Conservation (phyloP, 2,113 vertebrate genomes). For the Trematomus loennbergii region DNA sequence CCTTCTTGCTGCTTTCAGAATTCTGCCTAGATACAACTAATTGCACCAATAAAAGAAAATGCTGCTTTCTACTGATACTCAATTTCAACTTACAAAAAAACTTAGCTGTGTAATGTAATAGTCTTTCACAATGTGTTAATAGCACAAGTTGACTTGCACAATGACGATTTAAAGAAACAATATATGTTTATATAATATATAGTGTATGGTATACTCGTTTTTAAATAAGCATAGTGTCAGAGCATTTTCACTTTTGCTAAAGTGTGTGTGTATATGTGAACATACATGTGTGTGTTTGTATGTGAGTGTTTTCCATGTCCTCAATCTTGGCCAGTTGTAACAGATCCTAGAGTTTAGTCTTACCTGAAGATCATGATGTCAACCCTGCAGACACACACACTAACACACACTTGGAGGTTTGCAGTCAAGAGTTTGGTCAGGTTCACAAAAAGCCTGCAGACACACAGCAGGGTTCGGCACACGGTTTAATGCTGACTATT, state of each 20-base stretch:
- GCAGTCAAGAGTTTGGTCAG: slow-evolving; percentile 11
- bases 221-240: background rate
- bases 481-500: background rate
- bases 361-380: slow-evolving; percentile 38
- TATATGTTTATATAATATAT: background rate
- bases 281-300: too few relatives aligned
- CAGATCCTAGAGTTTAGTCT: slow-evolving; percentile 27
- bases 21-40: too few relatives aligned
- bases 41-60: too few relatives aligned
- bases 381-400: background rate
- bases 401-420: background rate
- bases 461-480: background rate
- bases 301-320: background rate
- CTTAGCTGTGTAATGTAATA: too few relatives aligned
- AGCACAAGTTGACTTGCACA: too few relatives aligned
- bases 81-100: too few relatives aligned
- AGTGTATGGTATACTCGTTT: background rate
- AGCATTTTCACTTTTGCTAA: background rate
- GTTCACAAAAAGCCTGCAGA: background rate
- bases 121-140: too few relatives aligned
- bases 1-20: too few relatives aligned
- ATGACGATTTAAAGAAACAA: background rate
- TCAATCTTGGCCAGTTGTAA: slow-evolving; percentile 16
- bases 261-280: background rate
- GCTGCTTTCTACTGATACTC: too few relatives aligned